phyloP scores from a whole-genome alignment of 2,888 invertebrate species.

The Eulithis prunata region DNA sequence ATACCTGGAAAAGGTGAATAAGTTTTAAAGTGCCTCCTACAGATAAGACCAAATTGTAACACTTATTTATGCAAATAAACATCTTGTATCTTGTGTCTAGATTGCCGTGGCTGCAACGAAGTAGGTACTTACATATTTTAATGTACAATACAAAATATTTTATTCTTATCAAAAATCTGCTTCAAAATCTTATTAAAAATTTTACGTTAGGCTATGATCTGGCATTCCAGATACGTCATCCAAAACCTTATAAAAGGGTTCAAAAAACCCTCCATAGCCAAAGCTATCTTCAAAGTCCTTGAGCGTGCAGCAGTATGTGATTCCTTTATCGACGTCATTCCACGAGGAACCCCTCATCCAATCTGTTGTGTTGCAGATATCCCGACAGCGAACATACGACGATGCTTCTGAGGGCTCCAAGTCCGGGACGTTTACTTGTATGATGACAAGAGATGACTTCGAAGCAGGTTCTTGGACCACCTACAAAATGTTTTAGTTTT shows the following conservation, averaged over 20 bases:
- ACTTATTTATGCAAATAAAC: too few relatives aligned
- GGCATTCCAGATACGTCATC: constrained; percentile 14
- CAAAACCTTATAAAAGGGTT: constrained; percentile 8
- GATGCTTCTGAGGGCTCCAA: constrained; percentile 42
- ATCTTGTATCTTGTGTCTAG: too few relatives aligned
- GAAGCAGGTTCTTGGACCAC: constrained; percentile 54
- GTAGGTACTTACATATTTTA: not conserved
- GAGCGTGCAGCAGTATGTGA: constrained; percentile 58
- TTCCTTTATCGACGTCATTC: constrained; percentile 52
- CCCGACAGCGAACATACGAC: constrained; percentile 50
- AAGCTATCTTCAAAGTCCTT: constrained; percentile 54
- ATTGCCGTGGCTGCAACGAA: too few relatives aligned
- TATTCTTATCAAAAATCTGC: not conserved
- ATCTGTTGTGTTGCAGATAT: constrained; percentile 53
- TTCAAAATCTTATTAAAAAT: too few relatives aligned
- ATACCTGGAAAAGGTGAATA: too few relatives aligned
- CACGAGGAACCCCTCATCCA: constrained; percentile 57
- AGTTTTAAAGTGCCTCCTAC: too few relatives aligned
- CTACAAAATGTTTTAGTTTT: constrained; percentile 45
- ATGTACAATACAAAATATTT: not conserved
- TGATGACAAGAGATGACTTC: constrained; percentile 55
- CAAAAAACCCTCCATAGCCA: constrained; percentile 39
- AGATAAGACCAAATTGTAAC: too few relatives aligned
- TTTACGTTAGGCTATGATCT: not conserved
- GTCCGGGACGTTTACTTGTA: constrained; percentile 64